These are phyloP conservation scores for Galaxea fascicularis DNA, from an alignment of 92 coral and sea anemone species.

Conservation along the genomic window DNA sequence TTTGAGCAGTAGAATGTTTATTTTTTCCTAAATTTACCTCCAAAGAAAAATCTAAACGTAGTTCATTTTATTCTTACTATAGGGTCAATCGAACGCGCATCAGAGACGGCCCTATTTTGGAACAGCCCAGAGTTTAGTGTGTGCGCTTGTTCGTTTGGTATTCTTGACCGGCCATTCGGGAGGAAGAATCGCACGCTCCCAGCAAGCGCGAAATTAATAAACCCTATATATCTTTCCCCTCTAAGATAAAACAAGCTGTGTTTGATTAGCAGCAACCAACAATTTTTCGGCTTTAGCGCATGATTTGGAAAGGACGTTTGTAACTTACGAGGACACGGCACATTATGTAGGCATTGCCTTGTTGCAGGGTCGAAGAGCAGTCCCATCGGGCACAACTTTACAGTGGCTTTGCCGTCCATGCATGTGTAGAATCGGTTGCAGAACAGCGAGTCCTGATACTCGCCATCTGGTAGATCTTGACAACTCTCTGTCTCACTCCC, in stretches of 20 bases:
- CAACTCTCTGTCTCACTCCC: slow-evolving; percentile 12
- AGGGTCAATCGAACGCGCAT: too few relatives aligned
- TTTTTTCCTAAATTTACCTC: too few relatives aligned
- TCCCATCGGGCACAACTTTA: slow-evolving; percentile 25
- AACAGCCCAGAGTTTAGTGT: too few relatives aligned
- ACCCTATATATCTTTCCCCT: background rate
- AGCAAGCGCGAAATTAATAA: background rate
- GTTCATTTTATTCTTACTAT: too few relatives aligned
- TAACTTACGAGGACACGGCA: slow-evolving; percentile 31
- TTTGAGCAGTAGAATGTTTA: background rate
- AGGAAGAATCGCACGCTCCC: too few relatives aligned
- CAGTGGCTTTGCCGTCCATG: slow-evolving; percentile 29
- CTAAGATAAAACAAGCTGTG: background rate
- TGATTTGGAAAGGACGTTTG: background rate
- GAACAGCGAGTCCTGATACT: slow-evolving; percentile 23
- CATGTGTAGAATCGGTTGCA: slow-evolving; percentile 40
- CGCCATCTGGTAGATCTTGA: slow-evolving; percentile 29
- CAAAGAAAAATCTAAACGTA: too few relatives aligned
- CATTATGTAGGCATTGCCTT: slow-evolving; percentile 12
- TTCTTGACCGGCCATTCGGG: too few relatives aligned
- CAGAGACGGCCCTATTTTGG: too few relatives aligned
- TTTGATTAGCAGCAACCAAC: background rate
- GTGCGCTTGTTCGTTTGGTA: too few relatives aligned
- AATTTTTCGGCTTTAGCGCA: background rate
- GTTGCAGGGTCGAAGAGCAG: slow-evolving; percentile 40